Conservation (phyloP, 2,113 vertebrate genomes). For the Motacilla tschutschensis region DNA sequence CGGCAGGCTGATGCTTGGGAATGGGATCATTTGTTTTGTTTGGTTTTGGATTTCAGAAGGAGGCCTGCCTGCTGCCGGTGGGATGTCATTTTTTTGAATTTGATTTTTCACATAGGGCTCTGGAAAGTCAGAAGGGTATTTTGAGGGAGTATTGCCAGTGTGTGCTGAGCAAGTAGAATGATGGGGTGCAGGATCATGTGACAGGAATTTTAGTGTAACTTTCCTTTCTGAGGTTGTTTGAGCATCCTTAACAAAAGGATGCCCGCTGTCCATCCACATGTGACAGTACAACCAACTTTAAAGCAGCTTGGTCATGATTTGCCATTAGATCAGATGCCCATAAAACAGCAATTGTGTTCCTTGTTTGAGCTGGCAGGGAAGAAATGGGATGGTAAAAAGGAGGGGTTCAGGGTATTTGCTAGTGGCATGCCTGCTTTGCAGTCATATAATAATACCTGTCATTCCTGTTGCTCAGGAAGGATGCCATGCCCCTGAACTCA, state of each 20-base stretch:
- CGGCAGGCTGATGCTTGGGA: neutral
- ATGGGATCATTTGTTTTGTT: neutral
- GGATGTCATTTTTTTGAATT: neutral
- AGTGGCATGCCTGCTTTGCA: neutral
- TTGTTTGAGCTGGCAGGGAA: neutral
- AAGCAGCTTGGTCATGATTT: neutral
- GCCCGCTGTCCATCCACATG: accelerated
- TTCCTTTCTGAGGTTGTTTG: neutral
- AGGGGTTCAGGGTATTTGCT: neutral
- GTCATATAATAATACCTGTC: neutral
- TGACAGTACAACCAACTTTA: neutral
- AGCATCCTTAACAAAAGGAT: neutral
- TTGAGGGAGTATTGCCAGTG: neutral
- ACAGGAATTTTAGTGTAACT: neutral
- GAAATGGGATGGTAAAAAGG: neutral
- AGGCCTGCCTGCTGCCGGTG: neutral
- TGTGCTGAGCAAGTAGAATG: neutral
- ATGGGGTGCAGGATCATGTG: neutral
- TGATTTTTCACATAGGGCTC: neutral
- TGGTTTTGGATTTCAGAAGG: neutral
- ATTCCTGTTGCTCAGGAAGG: neutral
- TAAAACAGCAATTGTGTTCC: accelerated
- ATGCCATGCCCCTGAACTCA: neutral
- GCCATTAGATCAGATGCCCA: neutral
- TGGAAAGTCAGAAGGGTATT: neutral